Conservation (phyloP, 2,113 vertebrate species). For the Pipra filicauda region DNA sequence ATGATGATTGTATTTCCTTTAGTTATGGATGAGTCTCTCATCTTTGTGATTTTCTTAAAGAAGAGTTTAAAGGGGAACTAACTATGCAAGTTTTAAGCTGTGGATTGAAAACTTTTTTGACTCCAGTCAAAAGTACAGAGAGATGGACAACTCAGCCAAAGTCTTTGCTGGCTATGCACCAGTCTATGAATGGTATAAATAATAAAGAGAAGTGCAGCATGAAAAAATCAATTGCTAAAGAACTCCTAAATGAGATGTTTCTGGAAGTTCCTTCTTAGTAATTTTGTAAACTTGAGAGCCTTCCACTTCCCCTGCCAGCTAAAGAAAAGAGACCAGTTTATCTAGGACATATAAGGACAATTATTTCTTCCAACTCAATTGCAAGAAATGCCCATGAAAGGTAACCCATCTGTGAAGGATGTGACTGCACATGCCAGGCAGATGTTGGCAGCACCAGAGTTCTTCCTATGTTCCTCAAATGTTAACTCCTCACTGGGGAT, state of each 20-base stretch:
- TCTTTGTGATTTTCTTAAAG: not conserved
- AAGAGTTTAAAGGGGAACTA: not conserved
- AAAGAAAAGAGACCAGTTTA: not conserved
- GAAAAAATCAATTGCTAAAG: constrained; percentile 7
- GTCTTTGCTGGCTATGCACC: not conserved
- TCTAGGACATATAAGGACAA: not conserved
- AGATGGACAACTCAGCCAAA: not conserved
- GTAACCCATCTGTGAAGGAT: not conserved
- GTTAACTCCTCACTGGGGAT: not conserved
- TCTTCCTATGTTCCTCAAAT: not conserved
- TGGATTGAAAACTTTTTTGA: not conserved
- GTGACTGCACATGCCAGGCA: not conserved
- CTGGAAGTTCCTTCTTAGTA: not conserved
- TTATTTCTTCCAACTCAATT: not conserved
- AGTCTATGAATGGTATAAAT: not conserved
- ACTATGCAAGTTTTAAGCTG: not conserved
- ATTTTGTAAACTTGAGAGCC: not conserved
- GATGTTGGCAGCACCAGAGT: not conserved
- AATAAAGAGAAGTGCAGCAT: not conserved
- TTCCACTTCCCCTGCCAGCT: not conserved
- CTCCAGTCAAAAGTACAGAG: not conserved
- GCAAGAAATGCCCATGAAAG: not conserved
- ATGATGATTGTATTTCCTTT: not conserved
- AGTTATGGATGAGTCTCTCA: not conserved
- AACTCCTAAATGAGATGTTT: not conserved